Evolutionary conservation across 2,113 vertebrate species (phyloP).

Genomic region (Rhynchomys soricoides): DNA sequence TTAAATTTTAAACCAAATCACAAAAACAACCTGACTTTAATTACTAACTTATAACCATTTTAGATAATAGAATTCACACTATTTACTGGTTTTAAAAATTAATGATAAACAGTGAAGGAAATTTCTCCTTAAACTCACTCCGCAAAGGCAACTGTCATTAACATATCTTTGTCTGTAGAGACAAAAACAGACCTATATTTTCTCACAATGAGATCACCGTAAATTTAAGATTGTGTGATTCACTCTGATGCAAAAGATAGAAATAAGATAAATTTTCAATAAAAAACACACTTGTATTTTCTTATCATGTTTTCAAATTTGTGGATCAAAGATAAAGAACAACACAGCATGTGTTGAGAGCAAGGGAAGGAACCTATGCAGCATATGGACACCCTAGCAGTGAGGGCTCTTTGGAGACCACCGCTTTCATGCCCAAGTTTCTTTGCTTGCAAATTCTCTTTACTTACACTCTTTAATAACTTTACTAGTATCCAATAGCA

Average conservation of each 20-base stretch:
- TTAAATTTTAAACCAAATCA: background rate
- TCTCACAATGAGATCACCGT: background rate
- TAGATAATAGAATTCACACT: background rate
- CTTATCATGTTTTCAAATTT: background rate
- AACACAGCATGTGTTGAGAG: background rate
- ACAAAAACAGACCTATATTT: background rate
- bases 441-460: background rate
- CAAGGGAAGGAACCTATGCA: background rate
- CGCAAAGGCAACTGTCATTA: background rate
- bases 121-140: background rate
- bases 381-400: background rate
- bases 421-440: background rate
- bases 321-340: slow-evolving; percentile 10
- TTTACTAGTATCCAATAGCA: background rate
- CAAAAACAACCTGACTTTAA: background rate
- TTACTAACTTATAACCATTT: background rate
- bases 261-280: slow-evolving; percentile 22
- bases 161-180: background rate
- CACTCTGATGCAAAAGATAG: background rate
- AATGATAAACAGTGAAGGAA: background rate
- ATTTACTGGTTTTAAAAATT: background rate
- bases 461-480: background rate
- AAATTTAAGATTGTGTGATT: slow-evolving; percentile 25
- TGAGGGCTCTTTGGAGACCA: accelerated
- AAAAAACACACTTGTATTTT: background rate